Conservation (phyloP, 2,113 vertebrate species). For the Emydocephalus ijimae region DNA sequence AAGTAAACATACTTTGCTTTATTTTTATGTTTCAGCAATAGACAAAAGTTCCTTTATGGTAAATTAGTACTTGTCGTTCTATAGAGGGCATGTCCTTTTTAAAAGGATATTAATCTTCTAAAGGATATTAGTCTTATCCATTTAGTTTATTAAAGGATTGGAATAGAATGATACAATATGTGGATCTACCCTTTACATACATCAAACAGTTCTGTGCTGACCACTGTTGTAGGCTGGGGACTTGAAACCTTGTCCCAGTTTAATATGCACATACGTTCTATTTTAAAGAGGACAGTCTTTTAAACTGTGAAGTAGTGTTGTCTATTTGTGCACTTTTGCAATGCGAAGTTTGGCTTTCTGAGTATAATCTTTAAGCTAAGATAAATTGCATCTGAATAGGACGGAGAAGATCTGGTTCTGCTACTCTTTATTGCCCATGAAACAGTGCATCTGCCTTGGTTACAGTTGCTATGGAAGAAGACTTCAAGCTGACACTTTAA, state of each 20-base stretch:
- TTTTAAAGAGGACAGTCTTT: not conserved
- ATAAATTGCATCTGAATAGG: not conserved
- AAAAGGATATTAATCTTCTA: not conserved
- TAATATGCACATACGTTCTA: not conserved
- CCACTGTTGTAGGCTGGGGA: not conserved
- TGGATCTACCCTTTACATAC: not conserved
- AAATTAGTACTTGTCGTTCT: not conserved
- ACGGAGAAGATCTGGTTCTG: not conserved
- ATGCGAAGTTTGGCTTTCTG: not conserved
- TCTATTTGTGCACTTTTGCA: not conserved
- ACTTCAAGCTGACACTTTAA: not conserved
- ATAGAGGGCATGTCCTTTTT: not conserved
- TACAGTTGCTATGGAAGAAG: not conserved
- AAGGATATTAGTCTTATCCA: not conserved
- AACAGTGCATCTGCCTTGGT: not conserved
- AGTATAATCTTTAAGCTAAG: not conserved
- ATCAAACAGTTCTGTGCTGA: not conserved
- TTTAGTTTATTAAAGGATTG: not conserved
- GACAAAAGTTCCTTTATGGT: not conserved
- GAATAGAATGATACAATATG: not conserved
- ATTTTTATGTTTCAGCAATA: slow-evolving; percentile 8
- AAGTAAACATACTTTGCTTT: slow-evolving; percentile 14
- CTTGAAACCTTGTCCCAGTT: not conserved
- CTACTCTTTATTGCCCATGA: not conserved
- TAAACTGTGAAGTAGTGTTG: not conserved